A percentile compares a stretch with the other conserved stretches of the same genome.
Evolutionary conservation across 2,888 invertebrate species (phyloP).

Genomic region (Gari tellinella): DNA sequence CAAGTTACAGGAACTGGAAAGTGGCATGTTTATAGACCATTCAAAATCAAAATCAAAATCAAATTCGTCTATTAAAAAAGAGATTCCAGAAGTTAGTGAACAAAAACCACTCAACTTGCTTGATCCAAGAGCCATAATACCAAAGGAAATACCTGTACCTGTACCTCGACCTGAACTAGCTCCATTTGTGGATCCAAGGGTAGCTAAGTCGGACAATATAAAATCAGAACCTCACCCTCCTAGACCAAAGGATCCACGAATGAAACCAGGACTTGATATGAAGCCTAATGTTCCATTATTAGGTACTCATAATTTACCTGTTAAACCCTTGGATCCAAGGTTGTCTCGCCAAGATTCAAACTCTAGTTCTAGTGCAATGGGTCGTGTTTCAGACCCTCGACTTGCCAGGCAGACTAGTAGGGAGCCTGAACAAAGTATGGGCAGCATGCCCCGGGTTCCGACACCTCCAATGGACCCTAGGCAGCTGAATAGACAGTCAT

Average conservation of each 20-base stretch:
- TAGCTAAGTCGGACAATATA: conserved; percentile 32
- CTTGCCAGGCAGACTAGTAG: conserved; percentile 50
- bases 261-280: conserved; percentile 28
- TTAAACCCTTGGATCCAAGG: conserved; percentile 58
- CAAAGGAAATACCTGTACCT: conserved; percentile 23
- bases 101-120: conserved; percentile 39
- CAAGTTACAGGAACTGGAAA: conserved; percentile 57
- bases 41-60: conserved; percentile 27
- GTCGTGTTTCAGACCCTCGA: conserved; percentile 34
- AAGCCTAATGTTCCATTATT: conserved; percentile 48
- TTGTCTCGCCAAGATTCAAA: conserved; percentile 57
- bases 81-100: conserved; percentile 15
- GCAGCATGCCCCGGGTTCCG: conserved; percentile 22
- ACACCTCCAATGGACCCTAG: conserved; percentile 50
- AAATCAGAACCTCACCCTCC: conserved; percentile 29
- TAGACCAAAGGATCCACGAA: conserved; percentile 57
- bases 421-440: conserved; percentile 14
- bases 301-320: conserved; percentile 55
- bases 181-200: conserved; percentile 55
- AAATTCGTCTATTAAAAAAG: conserved; percentile 18
- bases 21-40: conserved; percentile 56
- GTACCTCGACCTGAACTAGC: conserved; percentile 47
- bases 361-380: conserved; percentile 34
- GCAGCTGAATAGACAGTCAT: conserved; percentile 45
- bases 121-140: conserved; percentile 19